A percentile compares a stretch with the other conserved stretches of the same genome.
Conservation (phyloP, 1,140 invertebrate species). For the Metopolophium dirhodum region DNA sequence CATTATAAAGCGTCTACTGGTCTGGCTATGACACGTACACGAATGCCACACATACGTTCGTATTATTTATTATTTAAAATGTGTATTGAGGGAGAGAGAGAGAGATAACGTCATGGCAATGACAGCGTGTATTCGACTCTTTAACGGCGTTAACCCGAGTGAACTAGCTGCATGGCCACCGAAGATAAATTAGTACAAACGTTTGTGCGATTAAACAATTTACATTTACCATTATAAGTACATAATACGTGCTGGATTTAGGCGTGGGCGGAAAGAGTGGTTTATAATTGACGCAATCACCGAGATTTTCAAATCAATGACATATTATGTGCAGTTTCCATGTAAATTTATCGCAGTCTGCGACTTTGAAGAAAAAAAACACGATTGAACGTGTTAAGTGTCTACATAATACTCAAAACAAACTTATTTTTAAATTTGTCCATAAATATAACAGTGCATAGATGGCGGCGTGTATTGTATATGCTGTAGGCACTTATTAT, state of each 20-base stretch:
- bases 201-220: slow-evolving; percentile 10
- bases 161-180: neutral
- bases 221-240: slow-evolving; percentile 4
- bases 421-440: neutral
- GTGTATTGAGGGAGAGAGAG: neutral
- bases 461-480: too few species aligned
- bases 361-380: neutral
- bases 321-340: too few species aligned
- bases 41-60: neutral
- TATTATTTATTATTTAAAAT: slow-evolving; percentile 2
- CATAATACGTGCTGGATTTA: neutral
- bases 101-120: neutral
- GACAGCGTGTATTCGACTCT: neutral
- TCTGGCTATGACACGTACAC: neutral
- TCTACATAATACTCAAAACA: neutral
- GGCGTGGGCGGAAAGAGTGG: neutral
- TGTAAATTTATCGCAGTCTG: neutral
- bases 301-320: neutral
- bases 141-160: neutral
- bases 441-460: neutral
- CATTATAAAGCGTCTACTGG: neutral
- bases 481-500: too few species aligned
- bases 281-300: neutral
- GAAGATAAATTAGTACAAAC: neutral
- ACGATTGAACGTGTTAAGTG: neutral